Percentiles rank a stretch among this genome's conserved stretches.
Conservation (phyloP, 2,113 vertebrate species). For the Quiscalus mexicanus region DNA sequence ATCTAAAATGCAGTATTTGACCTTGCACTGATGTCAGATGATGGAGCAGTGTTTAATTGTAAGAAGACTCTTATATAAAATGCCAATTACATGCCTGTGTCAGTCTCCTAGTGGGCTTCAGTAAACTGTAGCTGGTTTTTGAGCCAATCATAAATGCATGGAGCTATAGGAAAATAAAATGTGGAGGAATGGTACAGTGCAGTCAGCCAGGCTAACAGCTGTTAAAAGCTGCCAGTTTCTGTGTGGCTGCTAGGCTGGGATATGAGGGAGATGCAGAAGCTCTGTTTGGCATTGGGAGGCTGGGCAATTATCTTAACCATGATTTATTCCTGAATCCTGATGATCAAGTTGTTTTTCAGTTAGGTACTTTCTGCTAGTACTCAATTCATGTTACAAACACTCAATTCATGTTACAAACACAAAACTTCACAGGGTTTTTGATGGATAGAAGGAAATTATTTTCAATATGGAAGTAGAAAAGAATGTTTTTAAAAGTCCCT, state of each 20-base stretch:
- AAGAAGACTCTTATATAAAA: constrained; percentile 67
- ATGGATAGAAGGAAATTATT: not conserved
- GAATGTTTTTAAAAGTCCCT: not conserved
- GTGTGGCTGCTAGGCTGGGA: not conserved
- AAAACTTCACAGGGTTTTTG: not conserved
- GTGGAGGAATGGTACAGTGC: not conserved
- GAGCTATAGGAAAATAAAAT: not conserved
- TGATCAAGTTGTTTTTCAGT: not conserved
- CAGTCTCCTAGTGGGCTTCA: not conserved
- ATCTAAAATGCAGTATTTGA: constrained; percentile 71
- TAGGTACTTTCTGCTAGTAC: not conserved
- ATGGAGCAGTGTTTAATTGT: constrained; percentile 67
- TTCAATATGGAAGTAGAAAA: not conserved
- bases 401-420: not conserved
- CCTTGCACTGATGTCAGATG: constrained; percentile 78
- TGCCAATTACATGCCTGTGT: constrained; percentile 47
- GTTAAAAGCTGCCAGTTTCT: not conserved
- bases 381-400: not conserved
- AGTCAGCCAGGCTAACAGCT: not conserved
- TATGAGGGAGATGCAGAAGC: not conserved
- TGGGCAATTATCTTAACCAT: not conserved
- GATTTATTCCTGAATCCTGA: not conserved
- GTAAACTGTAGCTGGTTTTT: not conserved
- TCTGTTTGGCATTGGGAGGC: not conserved
- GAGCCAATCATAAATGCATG: not conserved